These are phyloP conservation scores for Drosophila yooni DNA, from an alignment of 2,888 invertebrate species.

Conservation along the genomic window DNA sequence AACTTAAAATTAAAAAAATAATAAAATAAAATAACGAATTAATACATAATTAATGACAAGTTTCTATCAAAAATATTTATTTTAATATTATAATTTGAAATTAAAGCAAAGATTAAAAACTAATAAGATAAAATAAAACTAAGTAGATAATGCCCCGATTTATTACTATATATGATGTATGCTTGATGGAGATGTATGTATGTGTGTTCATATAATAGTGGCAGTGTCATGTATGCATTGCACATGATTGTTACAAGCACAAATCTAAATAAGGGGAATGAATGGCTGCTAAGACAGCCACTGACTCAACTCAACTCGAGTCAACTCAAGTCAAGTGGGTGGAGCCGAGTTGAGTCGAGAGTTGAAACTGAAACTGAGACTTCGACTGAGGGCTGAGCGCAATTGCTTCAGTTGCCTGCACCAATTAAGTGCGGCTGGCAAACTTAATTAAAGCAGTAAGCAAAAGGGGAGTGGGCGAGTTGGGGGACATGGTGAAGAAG, in stretches of 20 bases:
- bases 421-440: conserved; percentile 67
- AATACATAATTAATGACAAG: not conserved
- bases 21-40: not conserved
- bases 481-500: conserved; percentile 6
- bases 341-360: conserved; percentile 5
- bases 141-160: not conserved
- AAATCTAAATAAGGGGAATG: not conserved
- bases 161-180: not conserved
- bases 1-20: too few relatives aligned
- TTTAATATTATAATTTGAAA: not conserved
- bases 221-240: not conserved
- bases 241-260: not conserved
- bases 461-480: not conserved
- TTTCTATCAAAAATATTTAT: not conserved
- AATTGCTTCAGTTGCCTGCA: conserved; percentile 24
- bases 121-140: not conserved
- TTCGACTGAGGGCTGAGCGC: not conserved
- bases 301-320: not conserved
- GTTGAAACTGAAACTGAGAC: not conserved
- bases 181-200: not conserved
- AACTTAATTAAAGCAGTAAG: conserved; percentile 67
- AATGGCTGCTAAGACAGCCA: not conserved
- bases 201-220: not conserved
- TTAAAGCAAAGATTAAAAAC: not conserved
- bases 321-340: conserved; percentile 3